phyloP scores from a whole-genome alignment of 1,140 invertebrate species.

The Tyrophagus putrescentiae region DNA sequence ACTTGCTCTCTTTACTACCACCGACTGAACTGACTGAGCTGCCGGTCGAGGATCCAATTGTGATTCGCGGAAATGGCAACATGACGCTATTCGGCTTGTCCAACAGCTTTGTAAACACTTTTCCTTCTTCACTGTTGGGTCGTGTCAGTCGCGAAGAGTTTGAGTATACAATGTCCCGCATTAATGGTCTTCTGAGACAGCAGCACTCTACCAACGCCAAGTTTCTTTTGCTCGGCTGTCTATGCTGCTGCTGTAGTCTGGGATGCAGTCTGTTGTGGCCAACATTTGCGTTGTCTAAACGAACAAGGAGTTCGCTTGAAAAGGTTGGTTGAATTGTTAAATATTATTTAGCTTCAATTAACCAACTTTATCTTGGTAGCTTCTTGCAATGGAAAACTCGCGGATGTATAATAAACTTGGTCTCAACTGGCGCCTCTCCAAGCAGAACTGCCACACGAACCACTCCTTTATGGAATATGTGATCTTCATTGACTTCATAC shows the following conservation, averaged over 20 bases:
- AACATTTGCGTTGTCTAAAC: slow-evolving; percentile 23
- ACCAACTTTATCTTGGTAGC: background rate
- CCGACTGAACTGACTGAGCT: slow-evolving; percentile 1
- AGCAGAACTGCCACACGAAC: slow-evolving; percentile 23
- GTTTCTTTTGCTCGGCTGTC: slow-evolving; percentile 23
- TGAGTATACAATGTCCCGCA: slow-evolving; percentile 17
- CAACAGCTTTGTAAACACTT: slow-evolving; percentile 19
- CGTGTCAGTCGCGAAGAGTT: slow-evolving; percentile 23
- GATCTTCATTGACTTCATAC: slow-evolving; percentile 23
- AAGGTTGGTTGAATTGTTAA: slow-evolving; percentile 17
- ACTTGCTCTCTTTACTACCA: slow-evolving; percentile 6
- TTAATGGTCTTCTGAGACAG: slow-evolving; percentile 20
- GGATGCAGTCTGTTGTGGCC: slow-evolving; percentile 25
- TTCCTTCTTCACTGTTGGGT: slow-evolving; percentile 23
- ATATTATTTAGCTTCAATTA: background rate
- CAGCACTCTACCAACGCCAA: slow-evolving; percentile 25
- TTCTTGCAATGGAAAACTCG: slow-evolving; percentile 23
- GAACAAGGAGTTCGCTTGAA: slow-evolving; percentile 21
- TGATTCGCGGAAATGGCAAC: slow-evolving; percentile 24
- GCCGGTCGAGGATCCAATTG: slow-evolving; percentile 22
- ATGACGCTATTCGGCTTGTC: slow-evolving; percentile 25
- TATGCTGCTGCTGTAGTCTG: slow-evolving; percentile 25
- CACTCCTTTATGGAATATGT: slow-evolving; percentile 26
- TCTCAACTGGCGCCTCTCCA: slow-evolving; percentile 23
- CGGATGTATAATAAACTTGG: slow-evolving; percentile 23